Conservation (phyloP, 37 sponge, comb jelly and placozoan genomes). For the Axinella damicornis region DNA sequence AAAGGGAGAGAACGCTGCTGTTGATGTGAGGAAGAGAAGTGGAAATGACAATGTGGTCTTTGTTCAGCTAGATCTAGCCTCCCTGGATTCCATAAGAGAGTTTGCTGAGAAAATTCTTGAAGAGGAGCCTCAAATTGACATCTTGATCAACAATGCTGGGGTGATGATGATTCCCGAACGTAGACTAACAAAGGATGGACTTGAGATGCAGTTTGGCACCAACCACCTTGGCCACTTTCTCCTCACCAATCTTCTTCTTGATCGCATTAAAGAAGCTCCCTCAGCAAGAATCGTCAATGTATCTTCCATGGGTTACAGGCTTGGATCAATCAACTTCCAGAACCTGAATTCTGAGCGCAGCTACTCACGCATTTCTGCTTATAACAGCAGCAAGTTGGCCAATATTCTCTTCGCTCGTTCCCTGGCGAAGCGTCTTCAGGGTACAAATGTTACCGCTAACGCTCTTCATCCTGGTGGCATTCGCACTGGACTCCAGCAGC, state of each 20-base stretch:
- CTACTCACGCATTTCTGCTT: conserved; percentile 31
- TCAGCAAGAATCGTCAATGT: conserved; percentile 81
- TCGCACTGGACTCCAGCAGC: conserved; percentile 52
- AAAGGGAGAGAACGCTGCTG: conserved; percentile 67
- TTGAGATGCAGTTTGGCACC: conserved; percentile 65
- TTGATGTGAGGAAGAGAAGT: conserved; percentile 45
- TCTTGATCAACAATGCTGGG: conserved; percentile 90
- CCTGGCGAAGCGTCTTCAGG: conserved; percentile 64
- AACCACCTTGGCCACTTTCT: conserved; percentile 80
- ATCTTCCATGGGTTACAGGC: conserved; percentile 49
- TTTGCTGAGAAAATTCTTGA: conserved; percentile 68
- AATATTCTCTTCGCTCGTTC: conserved; percentile 81
- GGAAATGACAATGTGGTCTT: conserved; percentile 48
- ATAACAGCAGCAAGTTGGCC: conserved; percentile 79
- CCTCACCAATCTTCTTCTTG: conserved; percentile 66
- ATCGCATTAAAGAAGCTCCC: conserved; percentile 65
- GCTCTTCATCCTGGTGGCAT: conserved; percentile 82
- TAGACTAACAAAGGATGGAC: conserved; percentile 59
- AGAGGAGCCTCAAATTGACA: conserved; percentile 60
- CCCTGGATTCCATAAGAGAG: conserved; percentile 68
- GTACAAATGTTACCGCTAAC: conserved; percentile 72
- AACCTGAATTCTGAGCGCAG: conserved; percentile 36
- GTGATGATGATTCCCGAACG: conserved; percentile 31
- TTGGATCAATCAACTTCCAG: conserved; percentile 47
- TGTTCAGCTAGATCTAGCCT: conserved; percentile 77